These are phyloP conservation scores for Xyrichtys novacula DNA, from an alignment of 2,797 vertebrate genomes.

Conservation along the genomic window DNA sequence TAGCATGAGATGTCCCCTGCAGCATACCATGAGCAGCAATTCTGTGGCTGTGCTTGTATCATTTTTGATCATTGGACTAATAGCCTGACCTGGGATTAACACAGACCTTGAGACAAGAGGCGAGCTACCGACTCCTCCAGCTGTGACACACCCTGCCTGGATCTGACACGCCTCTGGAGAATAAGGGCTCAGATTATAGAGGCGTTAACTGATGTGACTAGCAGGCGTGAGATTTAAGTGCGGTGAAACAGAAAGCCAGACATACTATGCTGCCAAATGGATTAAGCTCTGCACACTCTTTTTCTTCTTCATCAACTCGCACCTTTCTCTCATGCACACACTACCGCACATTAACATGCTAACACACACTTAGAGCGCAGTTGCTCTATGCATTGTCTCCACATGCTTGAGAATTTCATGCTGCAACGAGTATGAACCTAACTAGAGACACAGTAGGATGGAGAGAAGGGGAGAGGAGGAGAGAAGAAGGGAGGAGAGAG, in stretches of 20 bases:
- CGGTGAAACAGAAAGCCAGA: conserved; percentile 75
- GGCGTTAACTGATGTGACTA: conserved; percentile 69
- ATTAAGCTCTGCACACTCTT: conserved; percentile 56
- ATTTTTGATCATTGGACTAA: conserved; percentile 64
- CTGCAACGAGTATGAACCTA: conserved; percentile 19
- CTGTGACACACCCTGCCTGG: conserved; percentile 57
- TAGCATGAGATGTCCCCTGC: conserved; percentile 20
- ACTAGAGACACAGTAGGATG: conserved; percentile 24
- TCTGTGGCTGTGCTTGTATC: conserved; percentile 28
- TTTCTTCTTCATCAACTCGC: neutral
- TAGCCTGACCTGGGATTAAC: conserved; percentile 68
- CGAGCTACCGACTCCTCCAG: conserved; percentile 36
- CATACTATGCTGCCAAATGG: conserved; percentile 69
- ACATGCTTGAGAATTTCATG: conserved; percentile 27
- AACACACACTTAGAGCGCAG: conserved; percentile 12
- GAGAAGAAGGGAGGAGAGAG: conserved; percentile 25
- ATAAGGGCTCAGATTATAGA: conserved; percentile 66
- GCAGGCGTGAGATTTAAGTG: conserved; percentile 75
- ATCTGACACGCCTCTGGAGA: conserved; percentile 64
- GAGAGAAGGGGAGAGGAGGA: conserved; percentile 20
- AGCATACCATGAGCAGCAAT: conserved; percentile 30
- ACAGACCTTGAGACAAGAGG: conserved; percentile 45
- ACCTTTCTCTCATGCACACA: conserved; percentile 22
- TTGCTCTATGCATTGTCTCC: conserved; percentile 50
- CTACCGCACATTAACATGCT: neutral